Evolutionary conservation across 2,888 invertebrate genomes (phyloP), one percentile per base, ranked within the genome.

Genomic region (Lasioglossum villosulum): DNA sequence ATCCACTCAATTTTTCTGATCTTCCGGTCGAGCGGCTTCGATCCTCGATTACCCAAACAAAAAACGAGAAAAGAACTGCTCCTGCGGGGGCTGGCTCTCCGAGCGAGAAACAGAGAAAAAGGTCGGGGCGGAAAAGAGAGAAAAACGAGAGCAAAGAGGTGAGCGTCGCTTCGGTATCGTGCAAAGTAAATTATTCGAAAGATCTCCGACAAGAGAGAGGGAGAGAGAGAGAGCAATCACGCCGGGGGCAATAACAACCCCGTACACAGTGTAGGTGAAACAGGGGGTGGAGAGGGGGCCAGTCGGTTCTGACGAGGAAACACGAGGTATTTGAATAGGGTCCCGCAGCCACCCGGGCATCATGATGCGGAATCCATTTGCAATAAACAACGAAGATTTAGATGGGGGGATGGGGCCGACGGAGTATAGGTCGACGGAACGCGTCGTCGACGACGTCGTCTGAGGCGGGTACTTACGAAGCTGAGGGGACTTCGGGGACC

Each of bases 301-400:
- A 80, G 88, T 70, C 81, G 83, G 86, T 75, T 78, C 87, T 88
- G 92, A 92, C 92, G 91, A 92, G 93, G 90, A 93, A 93, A 93
- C 90, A 93, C 92, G 91, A 92, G 92, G 91, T 92, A 93, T 93
- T 93, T 92, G 93, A 93, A 93, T 93, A 92, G 93, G 92, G 92
- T 92, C 90, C 89, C 92, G 89, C 77, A 93, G 90, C 92, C 91
- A 91, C 92, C 90, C 91, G 91, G 92, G 93, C 92, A 92, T 94
- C 93, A 92, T 93, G 93, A 93, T 93, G 94, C 92, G 93, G 93
- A 95, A 95, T 95, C 94, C 95, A 95, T 95, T 95, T 95, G 95
- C 95, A 95, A 95, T 95, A 95, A 95, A 95, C 95, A 95, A 95
- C 95, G 90, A 90, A 94, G 94, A 94, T 95, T 94, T 93, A 93